Evolutionary conservation across 1,140 invertebrate genomes (phyloP), one percentile per base, ranked within the genome.

Genomic region (Dendrolimus kikuchii): DNA sequence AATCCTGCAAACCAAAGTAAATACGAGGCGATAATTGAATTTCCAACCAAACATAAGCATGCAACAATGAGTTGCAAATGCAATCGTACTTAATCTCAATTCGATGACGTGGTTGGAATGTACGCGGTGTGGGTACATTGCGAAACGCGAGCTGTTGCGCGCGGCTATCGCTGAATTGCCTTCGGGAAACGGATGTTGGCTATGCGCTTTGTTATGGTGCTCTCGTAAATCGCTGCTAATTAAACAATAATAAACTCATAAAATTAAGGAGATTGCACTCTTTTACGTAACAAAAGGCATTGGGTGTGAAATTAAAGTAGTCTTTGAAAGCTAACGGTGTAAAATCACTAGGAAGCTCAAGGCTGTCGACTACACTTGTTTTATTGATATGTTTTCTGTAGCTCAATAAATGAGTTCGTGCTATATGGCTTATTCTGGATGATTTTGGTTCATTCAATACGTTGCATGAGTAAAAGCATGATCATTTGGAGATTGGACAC

Each of bases 161-260:
- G 48, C 40, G 39, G 39, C 23, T 10, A 40, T 10, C 40, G n/a
- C 42, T 46, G 41, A 46, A 46, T 60, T 46, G 62, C 59, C 62
- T 68, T 64, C 55, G 59, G 68, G 68, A 74, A 67, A 68, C 64
- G 68, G 71, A 71, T 68, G 62, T 62, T 46, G 55, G 23, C 23
- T 23, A 44, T 53, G 41, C 56, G 43, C 41, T 47, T 47, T 47
- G 55, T 57, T 58, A 60, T 60, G 50, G 53, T 50, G 52, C 56
- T 49, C 43, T 53, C 51, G n/a, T n/a, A 53, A 44, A 51, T 45
- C 47, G 49, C 56, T 48, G 42, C 45, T 64, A 68, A 70, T 67
- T 65, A 71, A 65, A 61, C 59, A 54, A 59, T 60, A 57, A 66
- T 47, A 42, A 49, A 57, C 44, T 59, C 44, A 52, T 44, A 50